phyloP scores from a whole-genome alignment of 2,113 vertebrate genomes.

The Dromas ardeola region DNA sequence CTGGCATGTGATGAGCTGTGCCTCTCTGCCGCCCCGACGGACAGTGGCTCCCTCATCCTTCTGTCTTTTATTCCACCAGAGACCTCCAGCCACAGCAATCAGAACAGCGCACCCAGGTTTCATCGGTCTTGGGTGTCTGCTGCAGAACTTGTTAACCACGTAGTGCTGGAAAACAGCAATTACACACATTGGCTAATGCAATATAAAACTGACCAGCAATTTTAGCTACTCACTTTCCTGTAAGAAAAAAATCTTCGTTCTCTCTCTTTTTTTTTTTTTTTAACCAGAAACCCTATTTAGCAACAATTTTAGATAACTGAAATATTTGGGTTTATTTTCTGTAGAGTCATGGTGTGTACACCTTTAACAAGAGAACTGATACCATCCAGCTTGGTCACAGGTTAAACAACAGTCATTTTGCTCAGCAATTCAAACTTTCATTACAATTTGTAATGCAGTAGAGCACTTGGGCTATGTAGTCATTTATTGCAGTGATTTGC shows the following conservation, averaged over 20 bases:
- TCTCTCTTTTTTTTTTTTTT: background rate
- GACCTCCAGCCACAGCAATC: background rate
- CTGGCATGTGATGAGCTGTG: background rate
- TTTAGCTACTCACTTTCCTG: background rate
- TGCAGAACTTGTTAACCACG: background rate
- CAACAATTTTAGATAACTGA: background rate
- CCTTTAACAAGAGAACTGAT: constrained; percentile 38
- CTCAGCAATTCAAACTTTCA: constrained; percentile 49
- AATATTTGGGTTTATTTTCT: constrained; percentile 6
- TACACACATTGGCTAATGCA: background rate
- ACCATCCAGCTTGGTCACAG: background rate
- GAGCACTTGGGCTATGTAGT: constrained; percentile 57
- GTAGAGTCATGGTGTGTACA: background rate
- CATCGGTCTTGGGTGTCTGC: background rate
- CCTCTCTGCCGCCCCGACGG: background rate
- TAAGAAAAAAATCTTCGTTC: background rate
- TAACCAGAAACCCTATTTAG: background rate
- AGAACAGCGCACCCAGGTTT: background rate
- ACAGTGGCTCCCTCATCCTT: background rate
- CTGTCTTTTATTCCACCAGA: background rate
- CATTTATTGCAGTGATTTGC: constrained; percentile 69
- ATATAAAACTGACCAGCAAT: background rate
- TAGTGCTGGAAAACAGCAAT: background rate
- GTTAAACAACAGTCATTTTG: constrained; percentile 56
- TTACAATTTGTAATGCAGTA: constrained; percentile 58